Base-by-base conservation (phyloP, 2,888 invertebrate genomes). In the Crocallis elinguaria region DNA sequence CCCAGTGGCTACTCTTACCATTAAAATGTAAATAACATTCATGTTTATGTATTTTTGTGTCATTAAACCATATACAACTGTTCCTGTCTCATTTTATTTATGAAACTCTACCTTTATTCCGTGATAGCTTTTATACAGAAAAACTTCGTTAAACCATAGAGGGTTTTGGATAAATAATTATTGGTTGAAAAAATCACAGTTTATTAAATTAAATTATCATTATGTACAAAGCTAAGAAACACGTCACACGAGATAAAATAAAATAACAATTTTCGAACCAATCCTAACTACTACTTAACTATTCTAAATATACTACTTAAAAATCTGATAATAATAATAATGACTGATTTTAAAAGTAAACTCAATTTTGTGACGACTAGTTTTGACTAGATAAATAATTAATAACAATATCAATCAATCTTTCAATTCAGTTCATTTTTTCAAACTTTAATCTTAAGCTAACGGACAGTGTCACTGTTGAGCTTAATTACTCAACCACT, bases 1-100 rank as follows among this genome's bases (percentile, higher is more conserved):
- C 50, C 57, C 17, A 43, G 37, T 12, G 12, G 33, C 8, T 52
- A 54, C 9, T 49, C 55, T n/a, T 56, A 61, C 27, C 53, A 53
- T 44, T 53, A 8, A 53, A 13, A 14, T 27, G 23, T 38, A 29
- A 44, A 14, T 14, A 30, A 12, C 21, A 41, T 23, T 21, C n/a
- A n/a, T 25, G 13, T 41, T 25, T 32, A 19, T 44, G 16, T 50
- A 38, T 50, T 49, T 41, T 36, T 45, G 38, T 45, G 39, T 39
- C 16, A 45, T 35, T 51, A 45, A 45, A 51, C 21, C n/a, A 41
- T 51, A 21, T 45, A 39, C 51, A 38, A 51, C 11, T 51, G 41
- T 51, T 45, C 36, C n/a, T 13, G n/a, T 39, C n/a, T 44, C 14
- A 23, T 21, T 50, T 38, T 7, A 16, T 13, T 30, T 11, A 8